These are phyloP conservation scores for Diprion similis DNA, from an alignment of 1,140 invertebrate genomes.

Conservation along the genomic window DNA sequence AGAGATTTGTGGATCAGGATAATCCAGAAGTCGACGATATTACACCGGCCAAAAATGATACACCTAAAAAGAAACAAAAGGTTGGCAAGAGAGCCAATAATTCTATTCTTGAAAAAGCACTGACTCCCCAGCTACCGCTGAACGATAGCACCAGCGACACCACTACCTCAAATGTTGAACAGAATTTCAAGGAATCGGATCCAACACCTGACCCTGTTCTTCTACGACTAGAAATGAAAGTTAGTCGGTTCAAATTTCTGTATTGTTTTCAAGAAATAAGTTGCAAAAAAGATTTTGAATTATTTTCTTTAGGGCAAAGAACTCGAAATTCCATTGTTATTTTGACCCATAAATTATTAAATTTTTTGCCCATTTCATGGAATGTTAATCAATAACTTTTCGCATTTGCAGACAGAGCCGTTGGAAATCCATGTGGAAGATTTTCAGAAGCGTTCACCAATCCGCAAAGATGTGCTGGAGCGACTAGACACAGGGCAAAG, in stretches of 20 bases:
- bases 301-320: too few species aligned
- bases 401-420: conserved; percentile 48
- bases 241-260: conserved; percentile 28
- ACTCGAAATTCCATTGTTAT: not conserved
- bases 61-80: conserved; percentile 50
- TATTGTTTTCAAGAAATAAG: conserved; percentile 7
- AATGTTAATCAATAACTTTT: conserved; percentile 10
- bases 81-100: conserved; percentile 38
- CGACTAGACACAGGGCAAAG: conserved; percentile 42
- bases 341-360: conserved; percentile 1
- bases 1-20: conserved; percentile 45
- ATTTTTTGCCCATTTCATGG: conserved; percentile 5
- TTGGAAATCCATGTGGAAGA: conserved; percentile 45
- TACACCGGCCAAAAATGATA: conserved; percentile 30
- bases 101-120: conserved; percentile 49
- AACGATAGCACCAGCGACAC: conserved; percentile 30
- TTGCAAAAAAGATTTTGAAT: too few species aligned
- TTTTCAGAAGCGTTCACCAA: conserved; percentile 36
- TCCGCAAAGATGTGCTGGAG: conserved; percentile 40
- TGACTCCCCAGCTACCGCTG: conserved; percentile 40
- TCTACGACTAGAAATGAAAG: conserved; percentile 54
- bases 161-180: conserved; percentile 42
- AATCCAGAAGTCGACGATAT: conserved; percentile 36
- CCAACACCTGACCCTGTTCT: conserved; percentile 43
- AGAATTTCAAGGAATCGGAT: conserved; percentile 42